Conservation (phyloP, 2,888 invertebrate genomes). For the Dascillus cervinus region DNA sequence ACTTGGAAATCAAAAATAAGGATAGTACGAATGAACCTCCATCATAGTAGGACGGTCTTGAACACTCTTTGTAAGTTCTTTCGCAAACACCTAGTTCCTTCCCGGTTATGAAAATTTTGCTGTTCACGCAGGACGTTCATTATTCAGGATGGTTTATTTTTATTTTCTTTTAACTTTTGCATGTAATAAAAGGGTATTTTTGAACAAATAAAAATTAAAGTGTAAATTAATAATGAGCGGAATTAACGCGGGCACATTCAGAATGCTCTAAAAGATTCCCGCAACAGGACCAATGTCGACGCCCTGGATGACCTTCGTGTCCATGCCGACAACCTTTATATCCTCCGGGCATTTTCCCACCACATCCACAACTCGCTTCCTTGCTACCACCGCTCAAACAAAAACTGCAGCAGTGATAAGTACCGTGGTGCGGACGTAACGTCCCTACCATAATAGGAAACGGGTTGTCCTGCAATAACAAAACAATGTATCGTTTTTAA, state of each 20-base stretch:
- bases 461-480: constrained; percentile 55
- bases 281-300: constrained; percentile 79
- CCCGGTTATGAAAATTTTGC: too few species aligned
- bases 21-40: too few species aligned
- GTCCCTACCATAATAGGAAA: constrained; percentile 58
- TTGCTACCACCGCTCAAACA: constrained; percentile 72
- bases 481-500: background rate
- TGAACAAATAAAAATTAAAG: too few species aligned
- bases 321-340: constrained; percentile 76
- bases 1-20: too few species aligned
- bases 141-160: too few species aligned
- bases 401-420: constrained; percentile 74
- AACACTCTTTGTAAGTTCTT: too few species aligned
- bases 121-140: too few species aligned
- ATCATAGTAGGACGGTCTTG: too few species aligned
- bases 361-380: constrained; percentile 62
- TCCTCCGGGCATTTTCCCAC: constrained; percentile 65
- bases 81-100: too few species aligned
- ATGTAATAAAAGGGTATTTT: background rate
- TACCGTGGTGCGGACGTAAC: constrained; percentile 58
- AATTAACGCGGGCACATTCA: constrained; percentile 49
- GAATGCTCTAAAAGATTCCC: constrained; percentile 56
- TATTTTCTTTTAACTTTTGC: too few species aligned
- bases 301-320: constrained; percentile 70
- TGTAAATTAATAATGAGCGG: constrained; percentile 49